Evolutionary conservation across 2,797 vertebrate genomes (phyloP).

Genomic region (Oceanodroma leucorhoa): DNA sequence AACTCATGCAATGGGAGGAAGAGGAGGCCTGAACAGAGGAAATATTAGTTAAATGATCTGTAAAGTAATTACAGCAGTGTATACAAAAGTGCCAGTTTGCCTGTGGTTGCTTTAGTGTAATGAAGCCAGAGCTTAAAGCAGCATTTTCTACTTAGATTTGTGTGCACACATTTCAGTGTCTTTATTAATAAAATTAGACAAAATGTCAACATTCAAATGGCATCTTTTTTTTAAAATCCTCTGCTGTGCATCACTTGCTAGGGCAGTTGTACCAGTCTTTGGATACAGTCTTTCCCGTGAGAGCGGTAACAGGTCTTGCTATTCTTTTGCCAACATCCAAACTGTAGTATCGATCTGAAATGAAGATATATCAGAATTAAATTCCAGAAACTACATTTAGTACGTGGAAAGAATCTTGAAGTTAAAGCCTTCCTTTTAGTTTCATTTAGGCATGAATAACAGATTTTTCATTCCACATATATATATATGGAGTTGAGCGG

Average conservation of each 20-base stretch:
- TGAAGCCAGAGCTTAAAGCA: slow-evolving; percentile 64
- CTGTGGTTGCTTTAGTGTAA: slow-evolving; percentile 68
- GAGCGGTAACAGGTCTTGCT: slow-evolving; percentile 74
- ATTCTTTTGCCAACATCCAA: slow-evolving; percentile 78
- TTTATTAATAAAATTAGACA: slow-evolving; percentile 88
- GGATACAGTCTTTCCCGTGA: slow-evolving; percentile 79
- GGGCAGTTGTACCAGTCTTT: slow-evolving; percentile 88
- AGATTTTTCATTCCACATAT: not conserved
- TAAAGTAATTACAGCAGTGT: slow-evolving; percentile 51
- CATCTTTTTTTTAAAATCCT: slow-evolving; percentile 16
- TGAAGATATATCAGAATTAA: not conserved
- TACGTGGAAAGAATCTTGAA: not conserved
- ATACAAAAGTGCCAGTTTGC: slow-evolving; percentile 62
- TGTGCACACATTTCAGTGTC: slow-evolving; percentile 69
- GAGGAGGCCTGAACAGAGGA: slow-evolving; percentile 89
- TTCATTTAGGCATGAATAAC: not conserved
- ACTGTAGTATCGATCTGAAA: slow-evolving; percentile 87
- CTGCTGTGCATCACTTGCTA: slow-evolving; percentile 50
- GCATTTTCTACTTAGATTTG: slow-evolving; percentile 76
- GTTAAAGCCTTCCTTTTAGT: not conserved
- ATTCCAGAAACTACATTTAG: not conserved
- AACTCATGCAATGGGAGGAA: slow-evolving; percentile 81
- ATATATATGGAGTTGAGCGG: not conserved
- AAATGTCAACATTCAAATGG: slow-evolving; percentile 40
- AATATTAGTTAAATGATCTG: slow-evolving; percentile 70